Percentiles rank a stretch among this genome's conserved stretches.
Evolutionary conservation across 2,797 vertebrate genomes (phyloP).

Genomic region (Acrossocheilus fasciatus): DNA sequence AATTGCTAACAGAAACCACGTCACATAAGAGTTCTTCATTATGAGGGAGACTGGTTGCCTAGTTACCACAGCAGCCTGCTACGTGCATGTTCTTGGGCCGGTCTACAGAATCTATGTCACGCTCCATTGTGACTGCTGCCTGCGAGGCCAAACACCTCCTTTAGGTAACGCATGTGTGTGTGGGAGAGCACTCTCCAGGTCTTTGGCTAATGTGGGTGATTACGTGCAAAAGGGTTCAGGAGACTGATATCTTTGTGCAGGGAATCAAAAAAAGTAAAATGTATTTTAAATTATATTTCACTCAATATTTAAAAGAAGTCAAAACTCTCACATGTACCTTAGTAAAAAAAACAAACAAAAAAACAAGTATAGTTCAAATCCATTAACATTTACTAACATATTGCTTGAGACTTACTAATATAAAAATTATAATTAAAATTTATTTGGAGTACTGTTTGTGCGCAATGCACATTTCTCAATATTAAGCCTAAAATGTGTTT

Average conservation of each 20-base stretch:
- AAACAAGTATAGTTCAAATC: background rate
- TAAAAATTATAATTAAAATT: no score
- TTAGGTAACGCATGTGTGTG: conserved; percentile 6
- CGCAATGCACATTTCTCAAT: no score
- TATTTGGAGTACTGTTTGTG: no score
- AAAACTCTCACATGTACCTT: background rate
- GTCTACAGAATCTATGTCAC: conserved; percentile 12
- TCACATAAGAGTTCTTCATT: conserved; percentile 50
- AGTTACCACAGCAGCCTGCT: conserved; percentile 53
- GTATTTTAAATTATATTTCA: background rate
- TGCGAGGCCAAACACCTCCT: conserved; percentile 15
- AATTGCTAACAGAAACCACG: conserved; percentile 39
- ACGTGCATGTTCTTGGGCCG: conserved; percentile 10
- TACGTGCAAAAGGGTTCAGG: background rate
- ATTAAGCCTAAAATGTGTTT: no score
- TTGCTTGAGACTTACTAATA: no score
- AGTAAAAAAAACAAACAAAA: background rate
- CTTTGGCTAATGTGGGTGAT: background rate
- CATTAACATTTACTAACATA: background rate
- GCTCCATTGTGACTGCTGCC: conserved; percentile 4
- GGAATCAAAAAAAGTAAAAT: background rate
- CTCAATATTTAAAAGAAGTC: background rate
- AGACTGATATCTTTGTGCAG: background rate
- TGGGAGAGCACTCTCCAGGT: background rate
- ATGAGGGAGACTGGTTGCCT: conserved; percentile 57